phyloP scores from a whole-genome alignment of 2,113 vertebrate species.

The Bubo scandiacus region DNA sequence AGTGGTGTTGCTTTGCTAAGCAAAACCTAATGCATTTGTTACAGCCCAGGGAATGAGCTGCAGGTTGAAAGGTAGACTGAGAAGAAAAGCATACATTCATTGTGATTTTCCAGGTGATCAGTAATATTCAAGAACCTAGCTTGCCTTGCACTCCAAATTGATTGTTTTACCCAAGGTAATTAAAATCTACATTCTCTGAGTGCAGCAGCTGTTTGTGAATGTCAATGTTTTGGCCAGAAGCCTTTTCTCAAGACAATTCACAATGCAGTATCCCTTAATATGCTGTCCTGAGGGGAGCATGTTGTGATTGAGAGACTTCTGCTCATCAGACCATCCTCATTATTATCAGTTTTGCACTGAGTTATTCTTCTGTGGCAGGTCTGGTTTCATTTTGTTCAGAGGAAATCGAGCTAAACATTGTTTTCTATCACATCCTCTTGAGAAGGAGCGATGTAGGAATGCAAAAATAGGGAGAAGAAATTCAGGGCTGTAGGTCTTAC shows the following conservation, averaged over 20 bases:
- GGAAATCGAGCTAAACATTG: constrained; percentile 33
- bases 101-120: constrained; percentile 55
- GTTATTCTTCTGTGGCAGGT: constrained; percentile 49
- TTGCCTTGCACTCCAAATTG: constrained; percentile 33
- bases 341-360: constrained; percentile 33
- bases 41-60: constrained; percentile 14
- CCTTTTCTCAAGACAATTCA: constrained; percentile 49
- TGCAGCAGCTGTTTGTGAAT: constrained; percentile 42
- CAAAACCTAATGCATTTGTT: constrained; percentile 25
- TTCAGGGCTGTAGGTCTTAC: not conserved
- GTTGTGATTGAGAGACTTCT: constrained; percentile 44
- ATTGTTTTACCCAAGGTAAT: constrained; percentile 55
- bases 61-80: constrained; percentile 10
- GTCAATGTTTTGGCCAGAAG: constrained; percentile 50
- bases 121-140: constrained; percentile 35
- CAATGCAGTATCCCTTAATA: constrained; percentile 16
- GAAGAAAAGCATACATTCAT: constrained; percentile 11
- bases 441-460: not conserved
- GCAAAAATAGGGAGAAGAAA: not conserved
- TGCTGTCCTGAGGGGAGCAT: constrained; percentile 24
- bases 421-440: constrained; percentile 9
- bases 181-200: constrained; percentile 40
- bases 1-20: not conserved
- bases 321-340: constrained; percentile 29
- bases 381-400: constrained; percentile 44